phyloP scores from a whole-genome alignment of 92 coral and sea anemone genomes.

The Umimayanthus chanpuru region DNA sequence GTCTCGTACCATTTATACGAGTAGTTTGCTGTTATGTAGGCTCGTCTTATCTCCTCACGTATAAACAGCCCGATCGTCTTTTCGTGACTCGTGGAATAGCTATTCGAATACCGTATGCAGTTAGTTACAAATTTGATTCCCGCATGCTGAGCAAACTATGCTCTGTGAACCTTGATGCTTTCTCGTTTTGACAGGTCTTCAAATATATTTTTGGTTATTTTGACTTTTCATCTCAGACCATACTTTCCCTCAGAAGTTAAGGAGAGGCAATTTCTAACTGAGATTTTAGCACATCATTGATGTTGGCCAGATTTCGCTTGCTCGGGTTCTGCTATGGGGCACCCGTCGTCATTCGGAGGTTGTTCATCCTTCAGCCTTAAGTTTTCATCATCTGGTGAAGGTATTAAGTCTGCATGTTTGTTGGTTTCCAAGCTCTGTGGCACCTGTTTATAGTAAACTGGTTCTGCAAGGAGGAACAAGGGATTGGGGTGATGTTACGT shows the following conservation, averaged over 20 bases:
- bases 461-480: constrained; percentile 40
- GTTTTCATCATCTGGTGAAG: constrained; percentile 47
- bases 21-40: neutral
- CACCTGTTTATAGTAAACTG: constrained; percentile 80
- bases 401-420: constrained; percentile 55
- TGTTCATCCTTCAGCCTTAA: neutral
- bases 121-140: neutral
- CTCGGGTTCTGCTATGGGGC: neutral
- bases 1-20: neutral
- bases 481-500: neutral
- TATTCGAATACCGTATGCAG: neutral
- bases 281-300: neutral
- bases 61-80: neutral
- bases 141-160: neutral
- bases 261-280: neutral
- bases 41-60: neutral
- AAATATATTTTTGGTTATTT: neutral
- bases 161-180: neutral
- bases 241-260: neutral
- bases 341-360: constrained; percentile 12
- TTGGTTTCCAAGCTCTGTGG: constrained; percentile 71
- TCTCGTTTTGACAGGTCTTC: neutral
- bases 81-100: neutral
- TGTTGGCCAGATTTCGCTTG: neutral
- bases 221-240: neutral